These are phyloP conservation scores for Psephotus haematonotus DNA, from an alignment of 2,113 vertebrate genomes.

Conservation along the genomic window DNA sequence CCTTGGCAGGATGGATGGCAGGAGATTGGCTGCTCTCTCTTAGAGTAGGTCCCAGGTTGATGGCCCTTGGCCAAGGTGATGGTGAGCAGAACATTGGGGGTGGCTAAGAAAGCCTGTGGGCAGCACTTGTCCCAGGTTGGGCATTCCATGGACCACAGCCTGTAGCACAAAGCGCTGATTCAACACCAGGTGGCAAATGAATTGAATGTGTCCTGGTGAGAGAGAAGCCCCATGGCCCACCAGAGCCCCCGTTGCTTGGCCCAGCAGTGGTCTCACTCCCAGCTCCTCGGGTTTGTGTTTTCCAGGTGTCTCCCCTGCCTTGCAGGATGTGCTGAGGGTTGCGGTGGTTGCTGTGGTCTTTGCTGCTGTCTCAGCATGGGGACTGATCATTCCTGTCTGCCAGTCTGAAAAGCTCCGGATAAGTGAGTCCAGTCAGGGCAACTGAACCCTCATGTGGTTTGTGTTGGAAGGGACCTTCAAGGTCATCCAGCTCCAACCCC, in stretches of 20 bases:
- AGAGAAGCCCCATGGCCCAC: background rate
- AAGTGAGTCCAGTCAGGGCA: conserved; percentile 13
- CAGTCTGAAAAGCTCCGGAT: conserved; percentile 55
- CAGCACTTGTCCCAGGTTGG: fast-evolving
- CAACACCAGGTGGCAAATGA: background rate
- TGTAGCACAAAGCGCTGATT: background rate
- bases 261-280: background rate
- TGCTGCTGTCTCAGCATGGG: background rate
- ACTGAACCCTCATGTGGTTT: background rate
- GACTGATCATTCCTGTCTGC: conserved; percentile 31
- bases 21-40: background rate
- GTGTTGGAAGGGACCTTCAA: background rate
- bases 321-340: background rate
- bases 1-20: background rate
- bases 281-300: fast-evolving
- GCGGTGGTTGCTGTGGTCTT: background rate
- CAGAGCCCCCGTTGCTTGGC: background rate
- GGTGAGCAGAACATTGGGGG: background rate
- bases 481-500: background rate
- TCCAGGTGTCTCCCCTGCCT: background rate
- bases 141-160: background rate
- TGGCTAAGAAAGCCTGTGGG: fast-evolving
- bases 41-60: background rate
- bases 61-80: background rate
- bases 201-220: fast-evolving